phyloP scores from a whole-genome alignment of 2,888 invertebrate genomes.

The Allophyes oxyacanthae region DNA sequence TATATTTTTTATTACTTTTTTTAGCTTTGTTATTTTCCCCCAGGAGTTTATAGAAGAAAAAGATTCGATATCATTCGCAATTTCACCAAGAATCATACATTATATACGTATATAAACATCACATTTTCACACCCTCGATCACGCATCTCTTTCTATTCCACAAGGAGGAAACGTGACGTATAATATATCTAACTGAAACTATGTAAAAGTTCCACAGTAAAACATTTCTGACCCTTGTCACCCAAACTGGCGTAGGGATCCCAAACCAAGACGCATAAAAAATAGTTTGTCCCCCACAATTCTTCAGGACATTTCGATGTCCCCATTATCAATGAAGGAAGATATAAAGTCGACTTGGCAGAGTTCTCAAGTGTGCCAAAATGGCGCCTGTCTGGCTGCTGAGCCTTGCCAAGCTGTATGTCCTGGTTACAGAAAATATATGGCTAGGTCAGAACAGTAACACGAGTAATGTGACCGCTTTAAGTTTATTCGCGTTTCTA shows the following conservation, averaged over 20 bases:
- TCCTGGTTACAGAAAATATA: slow-evolving; percentile 62
- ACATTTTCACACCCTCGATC: slow-evolving; percentile 23
- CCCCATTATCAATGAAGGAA: slow-evolving; percentile 54
- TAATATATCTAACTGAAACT: slow-evolving; percentile 24
- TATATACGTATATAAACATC: slow-evolving; percentile 23
- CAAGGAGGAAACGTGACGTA: neutral
- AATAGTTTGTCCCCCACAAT: slow-evolving; percentile 35
- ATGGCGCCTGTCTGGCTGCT: slow-evolving; percentile 71
- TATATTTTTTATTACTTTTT: no score
- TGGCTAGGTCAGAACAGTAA: slow-evolving; percentile 38
- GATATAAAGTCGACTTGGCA: slow-evolving; percentile 70
- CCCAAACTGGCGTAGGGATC: slow-evolving; percentile 19
- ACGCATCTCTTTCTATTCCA: slow-evolving; percentile 8
- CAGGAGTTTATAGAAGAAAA: neutral
- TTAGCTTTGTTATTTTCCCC: no score
- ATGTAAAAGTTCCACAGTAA: slow-evolving; percentile 44
- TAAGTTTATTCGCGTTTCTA: slow-evolving; percentile 23
- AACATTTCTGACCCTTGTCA: slow-evolving; percentile 46
- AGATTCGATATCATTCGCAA: slow-evolving; percentile 24
- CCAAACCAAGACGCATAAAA: slow-evolving; percentile 43
- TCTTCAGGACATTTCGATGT: slow-evolving; percentile 25
- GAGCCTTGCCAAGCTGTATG: slow-evolving; percentile 68
- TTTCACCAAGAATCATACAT: slow-evolving; percentile 22
- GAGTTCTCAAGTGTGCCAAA: slow-evolving; percentile 68
- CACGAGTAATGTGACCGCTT: slow-evolving; percentile 21